These are phyloP conservation scores for Serranus cabrilla DNA, from an alignment of 2,797 vertebrate species.

Conservation along the genomic window DNA sequence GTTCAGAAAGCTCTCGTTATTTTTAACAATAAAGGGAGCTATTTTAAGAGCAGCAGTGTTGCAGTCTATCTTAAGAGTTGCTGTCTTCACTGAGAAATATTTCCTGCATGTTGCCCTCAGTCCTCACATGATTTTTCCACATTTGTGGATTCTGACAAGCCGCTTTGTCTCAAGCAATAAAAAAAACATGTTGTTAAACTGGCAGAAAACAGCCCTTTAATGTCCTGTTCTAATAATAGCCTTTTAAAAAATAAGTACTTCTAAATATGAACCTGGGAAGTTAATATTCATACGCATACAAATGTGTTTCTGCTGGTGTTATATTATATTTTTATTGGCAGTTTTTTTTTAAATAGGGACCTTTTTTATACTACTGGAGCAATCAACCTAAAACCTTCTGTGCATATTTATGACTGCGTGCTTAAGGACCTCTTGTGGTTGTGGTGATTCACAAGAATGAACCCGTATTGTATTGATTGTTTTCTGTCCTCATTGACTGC, in stretches of 20 bases:
- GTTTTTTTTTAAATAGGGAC: no score
- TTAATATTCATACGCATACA: neutral
- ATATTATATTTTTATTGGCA: no score
- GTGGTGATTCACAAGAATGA: no score
- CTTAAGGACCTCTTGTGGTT: no score
- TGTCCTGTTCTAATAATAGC: slow-evolving; percentile 40
- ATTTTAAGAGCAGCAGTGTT: slow-evolving; percentile 36
- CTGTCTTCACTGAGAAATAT: neutral
- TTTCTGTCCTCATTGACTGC: no score
- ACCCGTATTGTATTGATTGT: no score
- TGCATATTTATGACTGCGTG: no score
- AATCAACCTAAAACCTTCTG: no score
- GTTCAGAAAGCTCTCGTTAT: slow-evolving; percentile 31
- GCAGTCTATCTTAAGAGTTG: neutral
- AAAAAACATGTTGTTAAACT: slow-evolving; percentile 10
- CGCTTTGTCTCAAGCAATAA: slow-evolving; percentile 8
- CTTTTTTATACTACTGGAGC: no score
- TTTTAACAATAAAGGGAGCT: slow-evolving; percentile 51
- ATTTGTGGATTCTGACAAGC: slow-evolving; percentile 34
- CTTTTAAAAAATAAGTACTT: neutral
- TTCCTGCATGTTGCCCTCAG: neutral
- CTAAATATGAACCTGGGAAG: slow-evolving; percentile 11
- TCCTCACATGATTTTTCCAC: slow-evolving; percentile 10
- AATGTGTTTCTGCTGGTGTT: neutral
- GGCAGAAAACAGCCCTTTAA: slow-evolving; percentile 1